Percentiles rank a stretch among this genome's conserved stretches.
These are phyloP conservation scores for Neotoxoptera formosana DNA, from an alignment of 1,140 invertebrate genomes.

Conservation along the genomic window DNA sequence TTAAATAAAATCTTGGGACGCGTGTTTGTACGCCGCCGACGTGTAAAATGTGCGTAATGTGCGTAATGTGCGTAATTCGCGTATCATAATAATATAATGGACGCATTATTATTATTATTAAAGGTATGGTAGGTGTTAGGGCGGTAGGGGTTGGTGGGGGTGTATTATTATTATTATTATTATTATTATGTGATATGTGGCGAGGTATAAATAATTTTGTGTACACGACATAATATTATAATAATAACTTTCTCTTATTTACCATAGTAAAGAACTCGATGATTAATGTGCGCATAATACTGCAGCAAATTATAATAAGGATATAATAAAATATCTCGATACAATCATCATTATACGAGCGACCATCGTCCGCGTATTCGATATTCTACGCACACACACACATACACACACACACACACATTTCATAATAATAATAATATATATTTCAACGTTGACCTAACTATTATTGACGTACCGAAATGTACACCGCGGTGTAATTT, in stretches of 20 bases:
- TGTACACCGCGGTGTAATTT: slow-evolving; percentile 2
- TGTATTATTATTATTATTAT: too few relatives aligned
- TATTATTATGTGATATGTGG: too few relatives aligned
- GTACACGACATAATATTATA: not conserved
- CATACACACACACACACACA: too few relatives aligned
- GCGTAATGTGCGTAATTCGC: too few relatives aligned
- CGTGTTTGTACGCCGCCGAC: not conserved
- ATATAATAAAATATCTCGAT: not conserved
- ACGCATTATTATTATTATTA: not conserved
- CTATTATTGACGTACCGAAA: not conserved
- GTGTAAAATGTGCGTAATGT: not conserved
- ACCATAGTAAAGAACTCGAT: not conserved
- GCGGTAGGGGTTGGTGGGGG: not conserved
- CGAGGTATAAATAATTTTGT: not conserved
- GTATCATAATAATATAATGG: not conserved
- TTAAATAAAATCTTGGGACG: slow-evolving; percentile 1
- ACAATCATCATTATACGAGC: not conserved
- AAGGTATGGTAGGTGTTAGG: too few relatives aligned
- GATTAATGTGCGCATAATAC: not conserved
- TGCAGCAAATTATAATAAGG: not conserved
- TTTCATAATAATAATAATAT: not conserved
- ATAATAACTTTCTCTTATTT: slow-evolving; percentile 8
- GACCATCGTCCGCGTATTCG: too few relatives aligned
- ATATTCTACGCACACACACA: not conserved
- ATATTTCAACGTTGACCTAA: not conserved